Evolutionary conservation across 2,888 invertebrate genomes (phyloP).

Genomic region (Priocnemis perturbator): DNA sequence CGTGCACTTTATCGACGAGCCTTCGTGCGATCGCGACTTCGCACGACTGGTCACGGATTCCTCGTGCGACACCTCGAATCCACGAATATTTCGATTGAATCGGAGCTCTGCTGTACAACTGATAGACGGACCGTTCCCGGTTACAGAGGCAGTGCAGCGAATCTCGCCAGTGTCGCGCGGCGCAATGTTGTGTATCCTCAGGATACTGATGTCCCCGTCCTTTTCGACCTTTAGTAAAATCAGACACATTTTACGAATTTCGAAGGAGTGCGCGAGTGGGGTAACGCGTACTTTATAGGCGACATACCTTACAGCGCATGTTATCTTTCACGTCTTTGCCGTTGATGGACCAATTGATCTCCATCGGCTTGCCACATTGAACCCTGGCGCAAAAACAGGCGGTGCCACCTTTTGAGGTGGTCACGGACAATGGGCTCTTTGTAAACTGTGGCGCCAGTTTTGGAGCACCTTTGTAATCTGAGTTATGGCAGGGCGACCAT

Average conservation of each 20-base stretch:
- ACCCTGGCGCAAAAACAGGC: constrained; percentile 79
- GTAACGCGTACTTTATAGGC: not conserved
- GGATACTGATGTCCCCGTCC: constrained; percentile 77
- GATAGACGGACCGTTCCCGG: constrained; percentile 63
- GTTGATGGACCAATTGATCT: constrained; percentile 78
- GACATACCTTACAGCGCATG: constrained; percentile 67
- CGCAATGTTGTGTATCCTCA: constrained; percentile 79
- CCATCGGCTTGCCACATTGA: constrained; percentile 73
- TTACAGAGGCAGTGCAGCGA: constrained; percentile 69
- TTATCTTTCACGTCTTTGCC: constrained; percentile 74
- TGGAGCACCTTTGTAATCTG: constrained; percentile 60
- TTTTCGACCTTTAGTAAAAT: constrained; percentile 73
- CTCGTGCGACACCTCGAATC: not conserved
- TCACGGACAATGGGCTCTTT: constrained; percentile 78
- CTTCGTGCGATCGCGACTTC: not conserved
- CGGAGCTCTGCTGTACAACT: constrained; percentile 67
- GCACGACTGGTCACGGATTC: not conserved
- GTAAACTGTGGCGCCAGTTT: constrained; percentile 74
- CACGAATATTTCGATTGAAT: constrained; percentile 41
- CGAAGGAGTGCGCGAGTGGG: not conserved
- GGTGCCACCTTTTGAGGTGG: constrained; percentile 75
- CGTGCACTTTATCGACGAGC: constrained; percentile 2
- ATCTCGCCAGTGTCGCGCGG: constrained; percentile 77
- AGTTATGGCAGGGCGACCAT: not conserved
- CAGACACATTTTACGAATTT: constrained; percentile 5